Evolutionary conservation across 1,140 invertebrate genomes (phyloP), one percentile per base, ranked within the genome.

Genomic region (Elysia chlorotica): DNA sequence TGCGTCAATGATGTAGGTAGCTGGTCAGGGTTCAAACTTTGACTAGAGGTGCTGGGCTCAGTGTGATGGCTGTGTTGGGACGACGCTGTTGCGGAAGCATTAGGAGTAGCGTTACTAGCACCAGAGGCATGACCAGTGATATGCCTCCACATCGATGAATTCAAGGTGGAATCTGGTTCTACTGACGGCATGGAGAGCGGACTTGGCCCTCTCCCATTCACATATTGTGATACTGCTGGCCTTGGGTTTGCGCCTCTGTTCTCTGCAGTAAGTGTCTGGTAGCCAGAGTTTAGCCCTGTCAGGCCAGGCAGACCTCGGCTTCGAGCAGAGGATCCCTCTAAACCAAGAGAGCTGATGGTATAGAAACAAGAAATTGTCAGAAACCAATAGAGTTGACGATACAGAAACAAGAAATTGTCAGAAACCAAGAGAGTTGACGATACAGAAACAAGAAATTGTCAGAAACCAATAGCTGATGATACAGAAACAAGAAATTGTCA

Each of bases 321-420:
- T 25, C 67, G 33, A 28, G 67, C 67, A 69, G 67, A 69, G 23
- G 67, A 69, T 2, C 67, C 67, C 36, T 69, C 67, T 35, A 69
- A 59, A 33, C 54, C 67, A n/a, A 69, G 10, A 59, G 28, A 69
- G 17, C 67, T 69, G 54, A n/a, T 28, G 41, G 1, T 54, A 19
- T 54, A 25, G 30, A 35, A 6, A 4, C 28, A 14, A 28, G 14
- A 63, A 4, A 10, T 31, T 31, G 10, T 23, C 5, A 28, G 14
- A 31, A 14, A 28, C 3, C 5, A 63, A 63, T 10, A 30, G 6
- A n/a, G 14, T 31, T 31, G 23, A 63, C 28, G 14, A 17, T 14
- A 14, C 14, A 31, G 30, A 35, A 63, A 35, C 3, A 63, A 28
- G 35, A 63, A 33, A 63, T 3, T 33, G 31, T 33, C 31, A 31